These are phyloP conservation scores for Acanthiza pusilla DNA, from an alignment of 2,797 vertebrate species.

Conservation along the genomic window DNA sequence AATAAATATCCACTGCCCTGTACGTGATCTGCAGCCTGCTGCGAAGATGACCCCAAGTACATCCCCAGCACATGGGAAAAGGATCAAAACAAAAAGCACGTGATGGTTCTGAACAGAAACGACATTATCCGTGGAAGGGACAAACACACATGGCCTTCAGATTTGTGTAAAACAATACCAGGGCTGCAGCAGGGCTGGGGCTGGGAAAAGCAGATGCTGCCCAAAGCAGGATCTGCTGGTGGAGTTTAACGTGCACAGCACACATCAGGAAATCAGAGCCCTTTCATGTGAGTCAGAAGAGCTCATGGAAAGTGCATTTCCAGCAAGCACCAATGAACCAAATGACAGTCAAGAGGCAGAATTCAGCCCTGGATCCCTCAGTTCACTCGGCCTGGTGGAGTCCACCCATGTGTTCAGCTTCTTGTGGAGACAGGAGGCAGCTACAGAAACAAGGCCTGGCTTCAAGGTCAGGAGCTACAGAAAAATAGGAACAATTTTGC, in stretches of 20 bases:
- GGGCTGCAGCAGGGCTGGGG: background rate
- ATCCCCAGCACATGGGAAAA: constrained; percentile 49
- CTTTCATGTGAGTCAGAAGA: background rate
- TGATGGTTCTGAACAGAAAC: background rate
- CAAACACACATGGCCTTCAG: constrained; percentile 63
- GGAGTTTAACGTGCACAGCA: background rate
- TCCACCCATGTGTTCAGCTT: background rate
- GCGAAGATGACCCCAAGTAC: constrained; percentile 26
- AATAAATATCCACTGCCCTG: background rate
- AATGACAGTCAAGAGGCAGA: background rate
- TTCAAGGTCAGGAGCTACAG: background rate
- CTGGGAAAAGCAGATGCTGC: constrained; percentile 58
- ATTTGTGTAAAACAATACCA: constrained; percentile 45
- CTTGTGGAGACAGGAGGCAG: background rate
- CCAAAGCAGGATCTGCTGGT: background rate
- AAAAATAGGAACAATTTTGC: background rate
- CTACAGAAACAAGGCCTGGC: background rate
- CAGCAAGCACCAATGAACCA: background rate
- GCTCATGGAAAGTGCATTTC: background rate
- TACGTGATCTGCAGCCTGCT: constrained; percentile 43
- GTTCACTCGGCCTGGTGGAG: background rate
- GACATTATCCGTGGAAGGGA: background rate
- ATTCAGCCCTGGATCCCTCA: background rate
- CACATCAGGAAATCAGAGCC: background rate
- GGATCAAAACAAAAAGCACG: constrained; percentile 52